Conservation (phyloP, 2,113 vertebrate genomes). For the Dinomys branickii region DNA sequence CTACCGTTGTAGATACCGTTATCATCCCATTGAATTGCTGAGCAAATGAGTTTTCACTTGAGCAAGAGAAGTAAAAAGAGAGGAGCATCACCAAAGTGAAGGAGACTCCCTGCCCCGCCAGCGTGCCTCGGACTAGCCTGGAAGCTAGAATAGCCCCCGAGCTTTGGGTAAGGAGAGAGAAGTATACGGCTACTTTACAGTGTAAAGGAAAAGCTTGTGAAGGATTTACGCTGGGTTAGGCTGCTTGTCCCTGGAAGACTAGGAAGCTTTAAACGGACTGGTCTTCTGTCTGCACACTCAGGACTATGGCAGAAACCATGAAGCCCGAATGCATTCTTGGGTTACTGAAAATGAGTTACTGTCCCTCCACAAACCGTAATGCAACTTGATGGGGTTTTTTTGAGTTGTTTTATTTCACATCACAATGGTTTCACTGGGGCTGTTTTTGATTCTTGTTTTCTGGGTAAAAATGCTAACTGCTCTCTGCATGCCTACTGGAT, state of each 20-base stretch:
- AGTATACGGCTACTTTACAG: neutral
- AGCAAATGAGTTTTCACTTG: neutral
- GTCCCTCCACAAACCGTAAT: neutral
- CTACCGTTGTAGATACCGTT: neutral
- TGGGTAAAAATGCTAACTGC: neutral
- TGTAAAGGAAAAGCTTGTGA: neutral
- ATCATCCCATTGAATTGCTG: neutral
- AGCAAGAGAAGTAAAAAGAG: neutral
- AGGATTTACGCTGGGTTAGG: neutral
- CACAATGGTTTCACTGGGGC: neutral
- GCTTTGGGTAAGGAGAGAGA: neutral
- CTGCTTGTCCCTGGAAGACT: neutral
- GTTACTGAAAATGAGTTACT: neutral
- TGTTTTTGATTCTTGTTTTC: conserved; percentile 35
- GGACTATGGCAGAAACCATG: neutral
- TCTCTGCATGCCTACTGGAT: neutral
- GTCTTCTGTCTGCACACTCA: neutral
- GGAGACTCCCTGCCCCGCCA: neutral
- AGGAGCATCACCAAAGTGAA: neutral
- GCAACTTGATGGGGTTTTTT: neutral
- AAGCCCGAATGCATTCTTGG: neutral
- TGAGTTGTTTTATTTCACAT: neutral
- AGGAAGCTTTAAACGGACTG: neutral
- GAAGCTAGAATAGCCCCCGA: neutral
- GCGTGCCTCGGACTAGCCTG: neutral